Conservation (phyloP, 2,888 invertebrate genomes). For the Clistopyga incitator region DNA sequence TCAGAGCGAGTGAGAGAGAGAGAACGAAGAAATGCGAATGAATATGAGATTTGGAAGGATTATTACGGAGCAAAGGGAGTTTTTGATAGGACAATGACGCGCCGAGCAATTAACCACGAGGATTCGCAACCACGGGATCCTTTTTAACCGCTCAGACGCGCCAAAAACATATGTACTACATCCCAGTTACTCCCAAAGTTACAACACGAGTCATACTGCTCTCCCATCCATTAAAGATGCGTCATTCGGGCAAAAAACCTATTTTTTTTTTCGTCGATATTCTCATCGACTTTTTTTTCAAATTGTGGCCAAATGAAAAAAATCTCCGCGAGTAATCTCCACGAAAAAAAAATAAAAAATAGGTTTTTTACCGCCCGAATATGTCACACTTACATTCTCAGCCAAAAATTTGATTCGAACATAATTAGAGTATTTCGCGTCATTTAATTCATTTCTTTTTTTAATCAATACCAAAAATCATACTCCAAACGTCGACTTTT, state of each 20-base stretch:
- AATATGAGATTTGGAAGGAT: background rate
- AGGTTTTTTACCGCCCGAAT: too few relatives aligned
- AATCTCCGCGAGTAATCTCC: too few relatives aligned
- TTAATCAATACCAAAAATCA: too few relatives aligned
- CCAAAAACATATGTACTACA: background rate
- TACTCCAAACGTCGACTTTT: too few relatives aligned
- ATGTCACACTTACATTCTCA: too few relatives aligned
- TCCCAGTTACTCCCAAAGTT: conserved; percentile 67
- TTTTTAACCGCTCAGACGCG: background rate
- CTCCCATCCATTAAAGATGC: conserved; percentile 63
- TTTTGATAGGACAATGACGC: background rate
- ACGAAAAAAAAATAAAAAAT: too few relatives aligned
- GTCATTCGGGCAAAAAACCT: conserved; percentile 32
- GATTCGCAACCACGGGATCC: background rate
- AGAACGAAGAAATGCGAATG: background rate
- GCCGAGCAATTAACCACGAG: background rate
- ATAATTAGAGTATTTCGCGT: too few relatives aligned
- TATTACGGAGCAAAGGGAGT: conserved; percentile 6
- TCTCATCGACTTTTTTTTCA: too few relatives aligned
- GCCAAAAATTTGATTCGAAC: too few relatives aligned
- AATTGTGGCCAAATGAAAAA: too few relatives aligned
- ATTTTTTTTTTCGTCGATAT: background rate
- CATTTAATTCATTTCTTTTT: too few relatives aligned
- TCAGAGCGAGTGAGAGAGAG: conserved; percentile 68
- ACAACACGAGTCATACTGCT: conserved; percentile 69